Base-by-base conservation (phyloP, 2,797 vertebrate species). In the Diceros bicornis region DNA sequence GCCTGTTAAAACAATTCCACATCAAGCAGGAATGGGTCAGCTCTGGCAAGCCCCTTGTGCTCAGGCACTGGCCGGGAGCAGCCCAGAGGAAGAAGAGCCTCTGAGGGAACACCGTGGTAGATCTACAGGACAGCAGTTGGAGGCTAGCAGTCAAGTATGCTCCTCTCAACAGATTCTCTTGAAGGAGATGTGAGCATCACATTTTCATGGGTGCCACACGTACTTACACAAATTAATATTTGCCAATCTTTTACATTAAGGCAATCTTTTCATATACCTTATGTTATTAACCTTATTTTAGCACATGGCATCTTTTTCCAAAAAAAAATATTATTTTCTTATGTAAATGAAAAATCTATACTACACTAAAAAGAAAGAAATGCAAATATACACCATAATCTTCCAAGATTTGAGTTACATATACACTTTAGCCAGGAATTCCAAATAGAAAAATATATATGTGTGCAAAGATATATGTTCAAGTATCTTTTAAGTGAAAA, bases 401-500 rank as follows among this genome's bases (percentile, higher is more conserved):
- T 12, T 83, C 47, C 50, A 64, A 88, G 9, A 66, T 47, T 89
- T 89, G 37, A 75, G 66, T 81, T 81, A 66, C 34, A 57, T 17
- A 66, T 68, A 29, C 4, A 94, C 59, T 75, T 83, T 41, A 16
- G 25, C 29, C 29, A 47, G 23, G 4, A 94, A 94, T 75, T 66
- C 12, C 37, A 83, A 82, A 64, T 32, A 83, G 68, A 89, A 89
- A 89, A 61, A 61, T 57, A 84, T 6, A 62, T 23, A 41, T 10
- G 7, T 44, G 7, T 44, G 20, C 25, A 88, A 86, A 78, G 50
- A 50, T 69, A 69, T 23, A 34, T 50, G 7, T 20, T 59, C 8
- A 79, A 64, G 17, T 44, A 55, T 44, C 20, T 89, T 94, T 89
- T 94, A 55, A 55, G 20, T 17, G 37, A 34, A 82, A 93, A 94